Conservation (phyloP, 2,113 vertebrate genomes). For the Leucoraja erinaceus region DNA sequence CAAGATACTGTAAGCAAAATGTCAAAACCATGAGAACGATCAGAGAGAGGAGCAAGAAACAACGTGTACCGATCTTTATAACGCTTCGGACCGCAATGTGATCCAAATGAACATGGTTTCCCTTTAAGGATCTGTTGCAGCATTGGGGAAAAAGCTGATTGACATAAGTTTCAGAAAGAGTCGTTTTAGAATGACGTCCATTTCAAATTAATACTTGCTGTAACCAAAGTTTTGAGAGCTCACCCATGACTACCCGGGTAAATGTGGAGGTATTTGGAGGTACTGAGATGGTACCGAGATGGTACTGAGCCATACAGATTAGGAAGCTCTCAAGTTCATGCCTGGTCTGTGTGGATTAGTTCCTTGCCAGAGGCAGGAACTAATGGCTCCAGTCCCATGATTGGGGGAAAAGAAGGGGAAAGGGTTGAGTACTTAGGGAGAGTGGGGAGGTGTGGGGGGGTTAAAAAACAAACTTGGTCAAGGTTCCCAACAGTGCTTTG, state of each 20-base stretch:
- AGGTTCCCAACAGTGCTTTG: neutral
- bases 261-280: neutral
- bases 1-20: conserved; percentile 18
- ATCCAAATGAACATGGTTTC: conserved; percentile 33
- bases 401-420: neutral
- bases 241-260: neutral
- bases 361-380: neutral
- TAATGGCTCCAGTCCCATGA: conserved; percentile 32
- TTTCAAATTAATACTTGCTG: conserved; percentile 6
- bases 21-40: conserved; percentile 12
- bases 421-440: neutral
- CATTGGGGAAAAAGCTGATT: conserved; percentile 26
- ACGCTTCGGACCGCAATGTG: conserved; percentile 10
- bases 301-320: conserved; percentile 25
- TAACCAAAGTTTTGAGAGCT: conserved; percentile 32
- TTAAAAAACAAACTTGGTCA: neutral
- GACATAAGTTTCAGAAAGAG: conserved; percentile 13
- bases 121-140: conserved; percentile 33
- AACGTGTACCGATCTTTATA: conserved; percentile 20
- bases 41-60: conserved; percentile 20
- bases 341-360: conserved; percentile 4
- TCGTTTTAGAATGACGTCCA: neutral
- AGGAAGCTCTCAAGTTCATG: neutral
- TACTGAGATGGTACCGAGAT: neutral
- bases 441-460: neutral